Evolutionary conservation across 2,888 invertebrate genomes (phyloP).

Genomic region (Hypsopygia costalis): DNA sequence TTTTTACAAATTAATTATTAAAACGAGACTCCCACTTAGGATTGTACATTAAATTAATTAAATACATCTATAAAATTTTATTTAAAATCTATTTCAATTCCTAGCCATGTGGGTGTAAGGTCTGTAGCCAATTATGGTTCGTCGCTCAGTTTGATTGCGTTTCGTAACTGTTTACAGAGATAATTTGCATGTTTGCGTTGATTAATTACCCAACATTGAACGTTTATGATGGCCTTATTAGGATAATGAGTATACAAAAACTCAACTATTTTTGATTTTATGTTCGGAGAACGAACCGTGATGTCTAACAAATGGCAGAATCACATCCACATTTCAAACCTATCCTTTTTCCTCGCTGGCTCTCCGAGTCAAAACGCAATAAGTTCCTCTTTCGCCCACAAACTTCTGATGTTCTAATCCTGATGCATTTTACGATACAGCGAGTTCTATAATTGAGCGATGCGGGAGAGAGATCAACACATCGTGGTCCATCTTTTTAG

Average conservation of each 20-base stretch:
- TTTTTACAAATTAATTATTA: conserved; percentile 14
- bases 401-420: conserved; percentile 51
- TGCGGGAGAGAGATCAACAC: conserved; percentile 80
- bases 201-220: conserved; percentile 18
- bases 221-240: conserved; percentile 1
- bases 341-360: conserved; percentile 36
- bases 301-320: conserved; percentile 54
- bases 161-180: conserved; percentile 37
- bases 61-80: conserved; percentile 14
- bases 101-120: conserved; percentile 41
- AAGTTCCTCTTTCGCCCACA: conserved; percentile 36
- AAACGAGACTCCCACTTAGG: conserved; percentile 17
- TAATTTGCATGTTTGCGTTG: conserved; percentile 35
- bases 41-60: conserved; percentile 15
- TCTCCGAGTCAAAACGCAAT: conserved; percentile 37
- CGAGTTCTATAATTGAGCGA: conserved; percentile 78
- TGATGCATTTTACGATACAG: conserved; percentile 56
- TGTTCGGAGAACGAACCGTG: conserved; percentile 16
- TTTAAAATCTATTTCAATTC: conserved; percentile 26
- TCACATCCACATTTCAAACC: conserved; percentile 39
- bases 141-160: conserved; percentile 39
- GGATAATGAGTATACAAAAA: conserved; percentile 7
- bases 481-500: conserved; percentile 80
- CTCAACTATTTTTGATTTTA: neutral
- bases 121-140: conserved; percentile 33